Evolutionary conservation across 2,888 invertebrate species (phyloP).

Genomic region (Philereme transversata): DNA sequence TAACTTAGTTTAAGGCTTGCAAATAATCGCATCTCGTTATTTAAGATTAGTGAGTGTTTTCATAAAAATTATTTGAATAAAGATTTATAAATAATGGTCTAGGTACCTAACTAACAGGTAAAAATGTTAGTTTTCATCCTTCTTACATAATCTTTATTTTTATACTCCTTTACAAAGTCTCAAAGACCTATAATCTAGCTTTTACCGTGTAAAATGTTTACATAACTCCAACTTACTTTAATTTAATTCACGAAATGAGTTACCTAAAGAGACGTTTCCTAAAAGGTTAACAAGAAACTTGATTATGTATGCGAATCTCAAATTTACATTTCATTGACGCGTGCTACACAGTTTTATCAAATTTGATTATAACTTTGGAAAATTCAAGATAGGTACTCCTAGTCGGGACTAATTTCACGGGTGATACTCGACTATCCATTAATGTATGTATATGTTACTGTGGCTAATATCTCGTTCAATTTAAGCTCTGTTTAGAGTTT

Average conservation of each 20-base stretch:
- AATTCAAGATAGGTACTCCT: slow-evolving; percentile 13
- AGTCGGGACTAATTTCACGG: slow-evolving; percentile 7
- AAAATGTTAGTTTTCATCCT: no score
- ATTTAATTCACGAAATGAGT: slow-evolving; percentile 23
- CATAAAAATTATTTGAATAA: no score
- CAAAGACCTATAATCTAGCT: no score
- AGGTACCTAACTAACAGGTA: no score
- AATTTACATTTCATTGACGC: slow-evolving; percentile 32
- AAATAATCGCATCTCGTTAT: slow-evolving; percentile 15
- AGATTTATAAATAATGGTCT: no score
- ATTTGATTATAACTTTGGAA: slow-evolving; percentile 23
- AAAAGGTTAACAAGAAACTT: slow-evolving; percentile 28
- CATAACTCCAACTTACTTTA: slow-evolving; percentile 19
- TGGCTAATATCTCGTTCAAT: slow-evolving; percentile 4
- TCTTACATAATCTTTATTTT: no score
- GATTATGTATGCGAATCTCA: slow-evolving; percentile 28
- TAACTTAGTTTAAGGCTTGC: slow-evolving; percentile 19
- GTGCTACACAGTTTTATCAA: slow-evolving; percentile 28
- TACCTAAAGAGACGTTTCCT: slow-evolving; percentile 23
- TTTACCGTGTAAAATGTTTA: slow-evolving; percentile 1
- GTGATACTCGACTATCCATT: background rate
- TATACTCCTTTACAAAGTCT: no score
- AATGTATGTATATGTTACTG: no score
- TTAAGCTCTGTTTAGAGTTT: slow-evolving; percentile 6
- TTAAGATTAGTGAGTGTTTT: background rate